Evolutionary conservation across 2,113 vertebrate species (phyloP).

Genomic region (Cephalopterus ornatus): DNA sequence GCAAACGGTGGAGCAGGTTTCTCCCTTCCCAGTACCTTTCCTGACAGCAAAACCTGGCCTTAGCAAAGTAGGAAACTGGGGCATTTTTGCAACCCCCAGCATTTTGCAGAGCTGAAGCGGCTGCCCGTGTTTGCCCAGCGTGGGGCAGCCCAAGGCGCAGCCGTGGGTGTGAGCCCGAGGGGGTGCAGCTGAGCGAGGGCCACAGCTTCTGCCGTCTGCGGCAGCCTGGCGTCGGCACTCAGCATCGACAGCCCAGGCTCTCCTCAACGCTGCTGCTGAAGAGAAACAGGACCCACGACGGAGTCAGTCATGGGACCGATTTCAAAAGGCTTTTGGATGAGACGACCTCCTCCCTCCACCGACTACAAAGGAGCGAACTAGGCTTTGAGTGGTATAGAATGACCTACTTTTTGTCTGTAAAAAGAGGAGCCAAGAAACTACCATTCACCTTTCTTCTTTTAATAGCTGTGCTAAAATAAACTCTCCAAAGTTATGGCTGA

Average conservation of each 20-base stretch:
- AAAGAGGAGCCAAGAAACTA: not conserved
- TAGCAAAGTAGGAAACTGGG: not conserved
- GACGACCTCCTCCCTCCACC: not conserved
- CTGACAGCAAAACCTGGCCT: not conserved
- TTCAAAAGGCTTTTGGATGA: not conserved
- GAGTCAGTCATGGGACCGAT: not conserved
- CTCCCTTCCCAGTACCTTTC: not conserved
- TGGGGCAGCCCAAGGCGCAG: accelerated
- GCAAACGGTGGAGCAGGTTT: not conserved
- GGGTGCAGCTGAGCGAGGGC: accelerated
- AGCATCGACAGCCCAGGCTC: not conserved
- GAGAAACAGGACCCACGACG: not conserved
- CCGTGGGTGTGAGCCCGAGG: accelerated
- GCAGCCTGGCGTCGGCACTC: accelerated
- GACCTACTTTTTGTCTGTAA: not conserved
- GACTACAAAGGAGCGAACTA: not conserved
- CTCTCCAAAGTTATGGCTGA: not conserved
- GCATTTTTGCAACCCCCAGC: not conserved
- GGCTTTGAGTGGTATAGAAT: not conserved
- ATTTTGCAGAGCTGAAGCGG: not conserved
- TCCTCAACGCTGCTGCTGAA: not conserved
- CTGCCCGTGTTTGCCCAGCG: not conserved
- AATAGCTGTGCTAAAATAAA: not conserved
- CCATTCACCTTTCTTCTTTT: not conserved
- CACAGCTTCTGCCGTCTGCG: accelerated